Conservation (phyloP, 2,797 vertebrate species). For the Hirundo rustica region DNA sequence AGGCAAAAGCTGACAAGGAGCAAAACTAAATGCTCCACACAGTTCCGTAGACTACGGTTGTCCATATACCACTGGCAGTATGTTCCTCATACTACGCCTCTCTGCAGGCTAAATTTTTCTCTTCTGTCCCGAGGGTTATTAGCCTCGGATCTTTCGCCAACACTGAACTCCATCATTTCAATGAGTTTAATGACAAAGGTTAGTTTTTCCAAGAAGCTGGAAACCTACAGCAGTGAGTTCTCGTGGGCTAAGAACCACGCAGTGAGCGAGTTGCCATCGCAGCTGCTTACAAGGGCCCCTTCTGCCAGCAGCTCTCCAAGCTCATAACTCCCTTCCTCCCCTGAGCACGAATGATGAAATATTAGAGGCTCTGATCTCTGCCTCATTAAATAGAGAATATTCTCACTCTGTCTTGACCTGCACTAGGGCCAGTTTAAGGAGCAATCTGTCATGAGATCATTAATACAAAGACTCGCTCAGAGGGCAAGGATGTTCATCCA, state of each 20-base stretch:
- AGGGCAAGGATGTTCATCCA: slow-evolving; percentile 74
- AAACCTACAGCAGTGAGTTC: neutral
- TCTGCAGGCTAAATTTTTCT: neutral
- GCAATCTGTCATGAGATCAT: slow-evolving; percentile 77
- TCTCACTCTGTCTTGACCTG: slow-evolving; percentile 73
- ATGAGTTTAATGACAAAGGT: slow-evolving; percentile 23
- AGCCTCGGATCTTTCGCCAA: neutral
- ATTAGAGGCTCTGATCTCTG: slow-evolving; percentile 72
- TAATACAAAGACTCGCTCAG: slow-evolving; percentile 70
- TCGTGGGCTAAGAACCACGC: neutral
- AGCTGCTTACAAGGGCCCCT: neutral
- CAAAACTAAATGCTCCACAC: neutral
- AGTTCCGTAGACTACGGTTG: neutral
- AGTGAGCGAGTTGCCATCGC: neutral
- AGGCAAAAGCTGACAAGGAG: neutral
- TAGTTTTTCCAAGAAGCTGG: slow-evolving; percentile 22
- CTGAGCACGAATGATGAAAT: slow-evolving; percentile 68
- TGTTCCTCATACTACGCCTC: neutral
- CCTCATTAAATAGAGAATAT: slow-evolving; percentile 79
- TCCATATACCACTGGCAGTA: neutral
- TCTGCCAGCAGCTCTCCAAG: slow-evolving; percentile 23
- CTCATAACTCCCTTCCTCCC: slow-evolving; percentile 39
- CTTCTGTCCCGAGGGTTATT: neutral
- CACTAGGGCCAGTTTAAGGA: slow-evolving; percentile 70
- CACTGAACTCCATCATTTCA: neutral